These are phyloP conservation scores for Suncus etruscus DNA, from an alignment of 2,113 vertebrate genomes.

Conservation along the genomic window DNA sequence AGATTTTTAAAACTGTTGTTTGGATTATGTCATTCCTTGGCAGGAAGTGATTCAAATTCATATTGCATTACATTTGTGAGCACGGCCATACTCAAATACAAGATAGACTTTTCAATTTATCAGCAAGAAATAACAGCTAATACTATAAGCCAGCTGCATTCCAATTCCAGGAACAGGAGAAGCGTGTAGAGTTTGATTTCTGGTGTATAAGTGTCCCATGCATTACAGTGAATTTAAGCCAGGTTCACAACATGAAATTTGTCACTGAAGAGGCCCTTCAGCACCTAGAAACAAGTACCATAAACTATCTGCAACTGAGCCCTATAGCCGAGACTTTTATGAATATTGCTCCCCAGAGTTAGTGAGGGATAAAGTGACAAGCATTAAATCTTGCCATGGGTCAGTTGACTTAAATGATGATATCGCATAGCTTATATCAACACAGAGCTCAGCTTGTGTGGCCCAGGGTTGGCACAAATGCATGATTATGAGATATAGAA, in stretches of 20 bases:
- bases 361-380: not conserved
- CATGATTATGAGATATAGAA: not conserved
- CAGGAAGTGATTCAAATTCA: conserved; percentile 8
- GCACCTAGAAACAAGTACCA: not conserved
- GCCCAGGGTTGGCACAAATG: rapidly evolving
- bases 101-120: conserved; percentile 38
- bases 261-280: not conserved
- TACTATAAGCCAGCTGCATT: not conserved
- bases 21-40: not conserved
- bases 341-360: not conserved
- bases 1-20: not conserved
- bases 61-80: not conserved
- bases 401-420: not conserved
- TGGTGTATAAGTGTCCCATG: not conserved
- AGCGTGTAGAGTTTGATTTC: not conserved
- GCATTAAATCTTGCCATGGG: not conserved
- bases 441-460: not conserved
- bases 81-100: not conserved
- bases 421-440: not conserved
- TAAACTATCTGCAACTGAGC: not conserved
- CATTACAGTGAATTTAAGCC: not conserved
- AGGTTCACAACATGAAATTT: not conserved
- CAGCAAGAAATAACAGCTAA: conserved; percentile 4
- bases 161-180: not conserved
- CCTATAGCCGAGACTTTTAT: not conserved